Percentiles rank a stretch among this genome's conserved stretches.
Evolutionary conservation across 2,113 vertebrate species (phyloP).

Genomic region (Theristicus caerulescens): DNA sequence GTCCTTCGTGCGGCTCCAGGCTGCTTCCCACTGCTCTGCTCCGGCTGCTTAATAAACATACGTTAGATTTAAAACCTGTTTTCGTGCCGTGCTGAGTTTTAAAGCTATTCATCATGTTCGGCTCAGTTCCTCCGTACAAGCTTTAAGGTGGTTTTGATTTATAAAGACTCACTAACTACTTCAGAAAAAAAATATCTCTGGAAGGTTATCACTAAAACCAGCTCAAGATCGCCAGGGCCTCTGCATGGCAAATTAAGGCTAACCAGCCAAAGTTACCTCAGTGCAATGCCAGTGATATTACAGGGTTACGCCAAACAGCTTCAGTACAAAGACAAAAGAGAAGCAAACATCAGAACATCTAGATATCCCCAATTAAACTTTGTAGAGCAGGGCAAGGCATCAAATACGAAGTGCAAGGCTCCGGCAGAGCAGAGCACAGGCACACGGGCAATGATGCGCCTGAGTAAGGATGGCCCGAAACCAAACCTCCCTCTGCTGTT

Average conservation of each 20-base stretch:
- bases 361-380: not conserved
- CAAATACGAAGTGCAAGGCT: not conserved
- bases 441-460: accelerated
- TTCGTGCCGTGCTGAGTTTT: not conserved
- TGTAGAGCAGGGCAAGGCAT: not conserved
- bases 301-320: not conserved
- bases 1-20: not conserved
- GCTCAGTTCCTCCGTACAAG: not conserved
- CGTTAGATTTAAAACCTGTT: not conserved
- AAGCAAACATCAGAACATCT: not conserved
- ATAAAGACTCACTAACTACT: not conserved
- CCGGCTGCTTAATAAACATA: not conserved
- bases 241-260: not conserved
- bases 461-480: not conserved
- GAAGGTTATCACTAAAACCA: not conserved
- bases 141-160: not conserved
- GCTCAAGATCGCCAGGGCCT: not conserved
- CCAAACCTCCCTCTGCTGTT: not conserved
- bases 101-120: not conserved
- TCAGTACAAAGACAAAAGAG: not conserved
- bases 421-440: not conserved
- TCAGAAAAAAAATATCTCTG: not conserved
- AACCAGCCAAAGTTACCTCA: not conserved
- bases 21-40: not conserved
- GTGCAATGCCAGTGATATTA: not conserved